A percentile compares a stretch with the other conserved stretches of the same genome.
Evolutionary conservation across 1,140 invertebrate genomes (phyloP).

Genomic region (Cecropterus lyciades): DNA sequence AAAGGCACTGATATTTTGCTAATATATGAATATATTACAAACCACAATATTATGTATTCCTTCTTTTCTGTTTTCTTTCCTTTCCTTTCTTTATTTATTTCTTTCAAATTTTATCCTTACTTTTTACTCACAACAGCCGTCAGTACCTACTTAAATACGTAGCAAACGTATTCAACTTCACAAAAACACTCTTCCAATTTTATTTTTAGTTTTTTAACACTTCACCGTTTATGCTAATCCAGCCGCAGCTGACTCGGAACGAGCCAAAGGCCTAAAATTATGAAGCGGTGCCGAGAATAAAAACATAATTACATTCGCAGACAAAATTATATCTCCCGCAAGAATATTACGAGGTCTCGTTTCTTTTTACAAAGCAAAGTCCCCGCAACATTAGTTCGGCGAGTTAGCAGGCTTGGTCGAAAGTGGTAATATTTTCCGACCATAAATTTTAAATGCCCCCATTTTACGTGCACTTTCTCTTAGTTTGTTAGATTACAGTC

Average conservation of each 20-base stretch:
- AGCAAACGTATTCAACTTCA: slow-evolving; percentile 1
- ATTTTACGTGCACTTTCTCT: slow-evolving; percentile 60
- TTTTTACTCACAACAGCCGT: no score
- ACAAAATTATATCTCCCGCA: slow-evolving; percentile 36
- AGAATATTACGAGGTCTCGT: slow-evolving; percentile 46
- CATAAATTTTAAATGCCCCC: slow-evolving; percentile 65
- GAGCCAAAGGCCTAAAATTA: slow-evolving; percentile 36
- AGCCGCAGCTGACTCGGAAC: slow-evolving; percentile 28
- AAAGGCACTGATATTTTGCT: no score
- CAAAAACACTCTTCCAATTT: slow-evolving; percentile 5
- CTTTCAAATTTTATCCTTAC: no score
- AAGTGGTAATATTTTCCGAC: slow-evolving; percentile 66
- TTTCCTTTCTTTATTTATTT: no score
- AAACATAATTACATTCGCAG: slow-evolving; percentile 36
- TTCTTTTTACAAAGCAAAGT: slow-evolving; percentile 54
- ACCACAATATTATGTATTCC: no score
- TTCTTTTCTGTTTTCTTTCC: no score
- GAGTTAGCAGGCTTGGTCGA: slow-evolving; percentile 50
- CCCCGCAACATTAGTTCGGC: slow-evolving; percentile 56
- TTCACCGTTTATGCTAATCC: slow-evolving; percentile 35
- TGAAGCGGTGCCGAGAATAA: slow-evolving; percentile 30
- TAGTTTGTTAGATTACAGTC: slow-evolving; percentile 60
- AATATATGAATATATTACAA: no score
- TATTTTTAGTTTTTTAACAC: slow-evolving; percentile 30
- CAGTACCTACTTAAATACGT: no score